Evolutionary conservation across 53 echinoderm and acorn worm genomes (phyloP), one percentile per base, ranked within the genome.

Genomic region (Luidia sarsii): DNA sequence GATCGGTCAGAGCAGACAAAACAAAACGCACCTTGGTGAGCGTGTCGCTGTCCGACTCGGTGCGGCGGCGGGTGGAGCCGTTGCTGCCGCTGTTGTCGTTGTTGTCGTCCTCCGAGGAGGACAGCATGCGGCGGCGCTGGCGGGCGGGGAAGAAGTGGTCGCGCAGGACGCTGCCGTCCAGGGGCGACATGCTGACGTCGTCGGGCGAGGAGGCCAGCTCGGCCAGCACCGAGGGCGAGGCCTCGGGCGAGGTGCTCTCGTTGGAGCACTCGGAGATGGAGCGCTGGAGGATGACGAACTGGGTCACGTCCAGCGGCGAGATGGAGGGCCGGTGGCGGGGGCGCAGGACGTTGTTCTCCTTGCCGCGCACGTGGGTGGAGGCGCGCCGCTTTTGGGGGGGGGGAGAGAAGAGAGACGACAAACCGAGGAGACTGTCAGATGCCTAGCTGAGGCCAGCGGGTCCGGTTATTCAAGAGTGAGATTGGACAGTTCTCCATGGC

Each of bases 251-350:
- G 11, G 83, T 75, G 48, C 85, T 83, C 18, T 57, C 71, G n/a
- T 64, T 75, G 4, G 87, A 87, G 34, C 87, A 84, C 39, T 91
- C 91, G 1, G 86, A 86, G 49, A 86, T 80, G 2, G 92, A 92
- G 13, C 95, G 75, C 83, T 95, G 91, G 19, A 84, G 57, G 79
- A 95, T 85, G 82, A 95, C 87, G 41, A 87, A 92, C 43, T 90
- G 86, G 20, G 92, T 90, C 48, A 96, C 74, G 68, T 96, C 90
- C n/a, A 90, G 80, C 7, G 97, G 92, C 3, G 97, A 90, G 90
- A 92, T 92, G 77, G 92, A 95, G 60, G 87, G 87, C 4, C 92
- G 84, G 22, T 92, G 80, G 13, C 95, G 92, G 33, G 86, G 85
- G 16, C 71, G 85, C 43, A 73, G 68, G 7, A 85, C 85, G 15